phyloP scores from a whole-genome alignment of 2,113 vertebrate genomes.

The Uropsilus gracilis region DNA sequence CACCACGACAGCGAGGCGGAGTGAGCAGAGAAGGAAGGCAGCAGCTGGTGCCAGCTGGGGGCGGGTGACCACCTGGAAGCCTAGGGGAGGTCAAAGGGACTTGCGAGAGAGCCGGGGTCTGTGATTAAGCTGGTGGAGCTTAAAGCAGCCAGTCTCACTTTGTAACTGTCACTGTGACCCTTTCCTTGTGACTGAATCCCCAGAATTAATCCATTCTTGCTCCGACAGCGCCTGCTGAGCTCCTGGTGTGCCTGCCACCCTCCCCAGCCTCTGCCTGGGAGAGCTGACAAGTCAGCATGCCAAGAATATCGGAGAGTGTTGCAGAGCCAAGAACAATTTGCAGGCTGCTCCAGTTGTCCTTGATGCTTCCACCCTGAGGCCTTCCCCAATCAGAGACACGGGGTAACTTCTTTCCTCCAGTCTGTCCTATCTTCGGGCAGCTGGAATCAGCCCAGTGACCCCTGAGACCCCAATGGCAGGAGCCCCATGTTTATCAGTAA shows the following conservation, averaged over 20 bases:
- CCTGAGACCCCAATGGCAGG: not conserved
- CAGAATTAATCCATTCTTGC: slow-evolving; percentile 11
- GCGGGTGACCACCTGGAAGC: not conserved
- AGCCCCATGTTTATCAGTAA: not conserved
- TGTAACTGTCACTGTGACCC: not conserved
- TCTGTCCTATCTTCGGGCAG: not conserved
- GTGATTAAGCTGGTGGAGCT: not conserved
- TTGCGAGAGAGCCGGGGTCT: not conserved
- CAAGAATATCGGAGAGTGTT: not conserved
- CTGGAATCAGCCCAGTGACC: not conserved
- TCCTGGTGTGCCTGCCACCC: not conserved
- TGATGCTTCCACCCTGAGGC: not conserved
- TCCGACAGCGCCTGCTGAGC: not conserved
- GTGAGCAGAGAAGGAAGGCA: not conserved
- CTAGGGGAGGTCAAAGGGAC: fast-evolving
- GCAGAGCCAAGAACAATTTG: not conserved
- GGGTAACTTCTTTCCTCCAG: not conserved
- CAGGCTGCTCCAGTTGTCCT: not conserved
- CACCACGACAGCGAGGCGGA: not conserved
- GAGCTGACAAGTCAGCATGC: not conserved
- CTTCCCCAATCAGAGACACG: slow-evolving; percentile 3
- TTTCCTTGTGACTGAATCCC: not conserved
- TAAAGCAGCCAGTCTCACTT: not conserved
- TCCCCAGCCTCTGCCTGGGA: not conserved
- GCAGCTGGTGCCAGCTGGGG: not conserved